A percentile compares a stretch with the other conserved stretches of the same genome.
These are phyloP conservation scores for Toxonevra muliebris DNA, from an alignment of 2,888 invertebrate genomes.

Conservation along the genomic window DNA sequence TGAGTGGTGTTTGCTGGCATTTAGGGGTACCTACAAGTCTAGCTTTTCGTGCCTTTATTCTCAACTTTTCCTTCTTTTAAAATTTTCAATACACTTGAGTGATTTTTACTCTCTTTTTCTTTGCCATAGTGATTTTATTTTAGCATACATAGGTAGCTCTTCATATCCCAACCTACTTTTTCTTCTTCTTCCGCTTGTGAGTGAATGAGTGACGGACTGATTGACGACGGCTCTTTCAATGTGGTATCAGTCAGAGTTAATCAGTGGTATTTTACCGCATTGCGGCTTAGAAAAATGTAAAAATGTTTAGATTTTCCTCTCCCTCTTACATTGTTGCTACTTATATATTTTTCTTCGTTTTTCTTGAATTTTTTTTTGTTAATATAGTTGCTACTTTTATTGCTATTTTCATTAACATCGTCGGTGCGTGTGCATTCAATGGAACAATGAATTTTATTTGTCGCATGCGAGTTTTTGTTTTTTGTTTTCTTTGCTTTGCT, in stretches of 20 bases:
- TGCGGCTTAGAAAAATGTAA: too few relatives aligned
- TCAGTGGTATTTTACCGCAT: too few relatives aligned
- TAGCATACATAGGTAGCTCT: neutral
- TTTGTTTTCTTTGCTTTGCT: too few relatives aligned
- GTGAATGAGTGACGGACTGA: neutral
- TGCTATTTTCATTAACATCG: slow-evolving; percentile 21
- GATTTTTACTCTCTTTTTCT: neutral
- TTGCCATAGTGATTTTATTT: too few relatives aligned
- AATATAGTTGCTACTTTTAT: slow-evolving; percentile 3
- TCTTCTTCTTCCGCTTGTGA: neutral
- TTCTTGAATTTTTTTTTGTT: neutral
- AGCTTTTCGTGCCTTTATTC: neutral
- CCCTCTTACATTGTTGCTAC: too few relatives aligned
- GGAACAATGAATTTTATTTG: slow-evolving; percentile 29
- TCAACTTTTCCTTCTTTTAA: neutral
- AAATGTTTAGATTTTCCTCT: too few relatives aligned
- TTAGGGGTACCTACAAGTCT: neutral
- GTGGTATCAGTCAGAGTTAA: too few relatives aligned
- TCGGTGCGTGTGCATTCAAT: slow-evolving; percentile 20
- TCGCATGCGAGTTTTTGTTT: neutral
- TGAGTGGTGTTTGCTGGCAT: neutral
- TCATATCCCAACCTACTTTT: neutral
- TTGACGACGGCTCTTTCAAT: too few relatives aligned
- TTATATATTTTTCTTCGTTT: slow-evolving; percentile 12
- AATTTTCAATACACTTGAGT: neutral